Conservation (phyloP, 1,140 invertebrate species). For the Pseudachorutes palmiensis region DNA sequence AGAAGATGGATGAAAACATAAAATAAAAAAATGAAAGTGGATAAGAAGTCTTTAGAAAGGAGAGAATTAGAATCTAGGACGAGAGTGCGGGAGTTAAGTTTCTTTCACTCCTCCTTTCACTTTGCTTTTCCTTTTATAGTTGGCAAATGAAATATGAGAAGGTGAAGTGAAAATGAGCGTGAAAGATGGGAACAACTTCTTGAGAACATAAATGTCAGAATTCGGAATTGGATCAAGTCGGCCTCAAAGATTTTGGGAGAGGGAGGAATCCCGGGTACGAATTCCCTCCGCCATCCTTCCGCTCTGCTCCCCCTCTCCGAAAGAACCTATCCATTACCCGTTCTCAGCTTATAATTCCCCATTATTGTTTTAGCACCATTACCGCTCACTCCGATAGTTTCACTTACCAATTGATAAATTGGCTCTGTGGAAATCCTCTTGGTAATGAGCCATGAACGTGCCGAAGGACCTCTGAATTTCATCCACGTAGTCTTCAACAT, state of each 20-base stretch:
- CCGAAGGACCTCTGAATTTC: constrained; percentile 36
- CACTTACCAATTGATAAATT: constrained; percentile 37
- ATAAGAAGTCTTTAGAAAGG: background rate
- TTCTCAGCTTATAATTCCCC: background rate
- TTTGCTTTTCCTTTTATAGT: too few relatives aligned
- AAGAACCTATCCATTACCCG: too few relatives aligned
- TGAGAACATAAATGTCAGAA: background rate
- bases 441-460: constrained; percentile 31
- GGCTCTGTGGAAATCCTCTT: constrained; percentile 34
- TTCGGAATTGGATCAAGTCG: background rate
- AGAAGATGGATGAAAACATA: too few relatives aligned
- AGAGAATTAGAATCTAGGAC: background rate
- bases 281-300: too few relatives aligned
- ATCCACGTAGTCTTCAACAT: constrained; percentile 36
- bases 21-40: background rate
- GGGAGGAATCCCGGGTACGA: background rate
- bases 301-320: too few relatives aligned
- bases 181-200: background rate
- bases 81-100: background rate
- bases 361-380: background rate
- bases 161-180: background rate
- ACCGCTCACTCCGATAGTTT: background rate
- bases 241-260: background rate
- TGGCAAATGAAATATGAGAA: constrained; percentile 2
- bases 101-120: background rate